These are phyloP conservation scores for Gallinago nigripennis DNA, from an alignment of 2,797 vertebrate species.

Conservation along the genomic window DNA sequence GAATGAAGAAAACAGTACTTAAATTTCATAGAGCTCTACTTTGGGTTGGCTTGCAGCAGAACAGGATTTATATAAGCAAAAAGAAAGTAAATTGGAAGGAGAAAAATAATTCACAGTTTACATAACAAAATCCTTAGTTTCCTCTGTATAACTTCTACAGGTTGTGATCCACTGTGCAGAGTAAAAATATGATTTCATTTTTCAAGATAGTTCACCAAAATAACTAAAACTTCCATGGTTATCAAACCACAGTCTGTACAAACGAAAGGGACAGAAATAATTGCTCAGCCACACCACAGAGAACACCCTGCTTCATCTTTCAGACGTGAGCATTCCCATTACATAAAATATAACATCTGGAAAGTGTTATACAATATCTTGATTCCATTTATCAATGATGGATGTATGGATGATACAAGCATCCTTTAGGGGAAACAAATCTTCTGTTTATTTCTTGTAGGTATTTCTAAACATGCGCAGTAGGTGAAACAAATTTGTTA, in stretches of 20 bases:
- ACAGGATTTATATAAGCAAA: background rate
- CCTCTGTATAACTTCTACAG: background rate
- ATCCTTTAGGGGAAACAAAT: background rate
- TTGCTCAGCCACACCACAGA: background rate
- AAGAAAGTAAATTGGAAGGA: background rate
- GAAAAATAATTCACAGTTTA: background rate
- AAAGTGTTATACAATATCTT: background rate
- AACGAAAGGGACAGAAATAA: constrained; percentile 11
- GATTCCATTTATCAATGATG: background rate
- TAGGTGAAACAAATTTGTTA: background rate
- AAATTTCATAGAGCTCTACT: background rate
- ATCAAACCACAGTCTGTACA: background rate
- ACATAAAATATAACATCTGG: background rate
- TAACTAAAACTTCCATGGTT: background rate
- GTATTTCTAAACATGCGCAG: background rate
- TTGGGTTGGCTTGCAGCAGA: background rate
- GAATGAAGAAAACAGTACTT: background rate
- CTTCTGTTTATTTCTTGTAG: background rate
- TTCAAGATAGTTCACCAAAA: background rate
- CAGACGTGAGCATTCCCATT: background rate
- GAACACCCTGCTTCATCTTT: background rate
- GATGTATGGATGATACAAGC: background rate
- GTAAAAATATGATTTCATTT: background rate
- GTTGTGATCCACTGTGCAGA: background rate
- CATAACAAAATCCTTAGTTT: background rate